Evolutionary conservation across 2,113 vertebrate species (phyloP), one percentile per base, ranked within the genome.

Genomic region (Parus major): DNA sequence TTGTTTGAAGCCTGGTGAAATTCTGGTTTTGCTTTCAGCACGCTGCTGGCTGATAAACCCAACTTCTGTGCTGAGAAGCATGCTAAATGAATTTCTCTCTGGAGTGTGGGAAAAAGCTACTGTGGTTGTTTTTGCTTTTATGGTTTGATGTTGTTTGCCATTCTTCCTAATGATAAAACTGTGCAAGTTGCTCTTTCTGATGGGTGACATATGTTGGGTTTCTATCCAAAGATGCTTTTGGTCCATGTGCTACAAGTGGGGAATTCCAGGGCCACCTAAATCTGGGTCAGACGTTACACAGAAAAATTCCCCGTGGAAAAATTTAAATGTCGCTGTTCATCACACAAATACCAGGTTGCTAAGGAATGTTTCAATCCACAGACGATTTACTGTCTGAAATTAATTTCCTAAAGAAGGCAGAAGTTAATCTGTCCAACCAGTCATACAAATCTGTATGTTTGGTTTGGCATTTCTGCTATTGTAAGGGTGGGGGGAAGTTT

Each of bases 231-330:
- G 49, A 33, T 76, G 49, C 25, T 60, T 84, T 92, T 59, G 33
- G 16, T 66, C 29, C 0, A 0, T 52, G 14, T 42, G 41, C 68
- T 49, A 9, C 0, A 1, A 41, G 29, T 25, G 20, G 24, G 13
- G 55, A 69, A 49, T 82, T 90, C 59, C 36, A 64, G 49, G 14
- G 35, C 55, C 33, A 20, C 55, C 29, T 63, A 61, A 33, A 69
- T 55, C 25, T 56, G 31, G 7, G 33, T 82, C 28, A 44, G 66
- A 90, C 82, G n/a, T 65, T 50, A 53, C 17, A 21, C 25, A 18
- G 57, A 71, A 53, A 52, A 85, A 79, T 72, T 82, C 35, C 24
- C 33, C 4, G 0, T 24, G 50, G 46, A 73, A 46, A 39, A 82
- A 21, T 9, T 76, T 44, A 88, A 85, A 29, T 42, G 52, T 59